Percentiles rank a stretch among this genome's conserved stretches.
Conservation (phyloP, 2,113 vertebrate species). For the Panthera tigris region DNA sequence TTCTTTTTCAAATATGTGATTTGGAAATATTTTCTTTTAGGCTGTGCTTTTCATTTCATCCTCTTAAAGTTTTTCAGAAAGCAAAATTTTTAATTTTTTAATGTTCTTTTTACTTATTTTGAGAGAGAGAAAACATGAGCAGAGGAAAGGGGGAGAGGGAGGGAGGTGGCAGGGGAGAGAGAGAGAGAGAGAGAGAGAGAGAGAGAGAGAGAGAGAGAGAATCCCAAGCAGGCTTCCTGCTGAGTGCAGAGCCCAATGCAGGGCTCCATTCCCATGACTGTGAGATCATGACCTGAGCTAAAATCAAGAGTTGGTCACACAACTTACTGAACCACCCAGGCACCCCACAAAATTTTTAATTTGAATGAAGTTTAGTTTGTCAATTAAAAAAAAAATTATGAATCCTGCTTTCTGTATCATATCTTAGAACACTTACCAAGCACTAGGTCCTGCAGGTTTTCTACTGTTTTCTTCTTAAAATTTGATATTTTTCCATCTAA, state of each 20-base stretch:
- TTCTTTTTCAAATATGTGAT: neutral
- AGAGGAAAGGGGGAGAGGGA: no score
- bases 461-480: neutral
- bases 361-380: neutral
- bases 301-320: no score
- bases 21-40: neutral
- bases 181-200: no score
- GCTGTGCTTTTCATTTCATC: neutral
- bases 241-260: no score
- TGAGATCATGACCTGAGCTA: no score
- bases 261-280: no score
- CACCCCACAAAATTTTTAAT: neutral
- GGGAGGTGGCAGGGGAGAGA: no score
- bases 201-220: no score
- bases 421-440: neutral
- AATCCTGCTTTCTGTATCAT: neutral
- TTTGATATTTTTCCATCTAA: neutral
- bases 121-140: no score
- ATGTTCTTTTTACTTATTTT: no score
- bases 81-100: neutral
- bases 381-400: neutral
- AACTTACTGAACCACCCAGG: no score
- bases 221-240: no score
- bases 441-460: neutral
- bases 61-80: neutral